phyloP scores from a whole-genome alignment of 2,113 vertebrate species.

The Saguinus midas region DNA sequence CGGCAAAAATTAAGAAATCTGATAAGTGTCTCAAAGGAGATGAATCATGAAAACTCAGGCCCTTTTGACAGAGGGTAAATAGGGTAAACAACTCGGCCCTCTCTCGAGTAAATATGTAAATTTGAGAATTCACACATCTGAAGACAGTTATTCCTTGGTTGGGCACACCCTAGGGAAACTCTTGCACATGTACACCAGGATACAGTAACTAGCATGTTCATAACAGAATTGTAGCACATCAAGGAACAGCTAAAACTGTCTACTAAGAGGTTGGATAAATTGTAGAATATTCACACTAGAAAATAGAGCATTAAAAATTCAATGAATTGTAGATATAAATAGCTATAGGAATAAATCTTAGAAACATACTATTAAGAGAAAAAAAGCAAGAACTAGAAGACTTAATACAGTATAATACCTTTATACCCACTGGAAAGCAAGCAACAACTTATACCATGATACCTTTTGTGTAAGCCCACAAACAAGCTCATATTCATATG shows the following conservation, averaged over 20 bases:
- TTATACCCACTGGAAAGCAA: not conserved
- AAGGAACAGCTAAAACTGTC: not conserved
- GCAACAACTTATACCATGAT: not conserved
- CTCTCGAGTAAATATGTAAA: not conserved
- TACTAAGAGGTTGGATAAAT: not conserved
- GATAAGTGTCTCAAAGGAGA: not conserved
- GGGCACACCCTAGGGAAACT: not conserved
- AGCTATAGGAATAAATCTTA: not conserved
- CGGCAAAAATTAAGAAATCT: slow-evolving; percentile 8
- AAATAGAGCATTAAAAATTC: not conserved
- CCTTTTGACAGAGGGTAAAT: not conserved
- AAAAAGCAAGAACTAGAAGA: not conserved
- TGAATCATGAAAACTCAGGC: not conserved
- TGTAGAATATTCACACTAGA: not conserved
- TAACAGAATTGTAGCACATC: not conserved
- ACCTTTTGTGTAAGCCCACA: not conserved
- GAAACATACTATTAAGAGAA: not conserved
- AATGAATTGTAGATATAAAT: not conserved
- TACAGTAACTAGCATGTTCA: not conserved
- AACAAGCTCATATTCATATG: not conserved
- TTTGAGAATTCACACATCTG: not conserved
- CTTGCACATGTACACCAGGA: not conserved
- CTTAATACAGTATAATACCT: not conserved
- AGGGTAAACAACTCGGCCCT: not conserved
- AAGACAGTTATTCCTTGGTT: not conserved